phyloP scores from a whole-genome alignment of 2,113 vertebrate genomes.

The Dolichotis patagonum region DNA sequence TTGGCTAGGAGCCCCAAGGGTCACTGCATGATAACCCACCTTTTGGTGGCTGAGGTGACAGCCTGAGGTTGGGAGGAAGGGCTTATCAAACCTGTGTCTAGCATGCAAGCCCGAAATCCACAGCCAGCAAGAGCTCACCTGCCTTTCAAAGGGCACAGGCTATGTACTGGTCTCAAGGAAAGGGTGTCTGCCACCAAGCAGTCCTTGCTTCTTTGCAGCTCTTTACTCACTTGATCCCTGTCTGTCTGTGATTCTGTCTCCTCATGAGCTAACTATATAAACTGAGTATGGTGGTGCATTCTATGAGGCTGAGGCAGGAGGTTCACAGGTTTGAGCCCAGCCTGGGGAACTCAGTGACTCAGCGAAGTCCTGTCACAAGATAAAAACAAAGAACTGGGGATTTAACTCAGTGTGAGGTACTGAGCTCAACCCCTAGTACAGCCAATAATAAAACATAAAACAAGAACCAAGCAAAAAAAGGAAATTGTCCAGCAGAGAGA shows the following conservation, averaged over 20 bases:
- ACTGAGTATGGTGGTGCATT: not conserved
- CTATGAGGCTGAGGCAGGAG: not conserved
- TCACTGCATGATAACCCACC: not conserved
- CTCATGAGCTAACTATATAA: not conserved
- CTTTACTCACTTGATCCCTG: not conserved
- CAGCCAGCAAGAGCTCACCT: not conserved
- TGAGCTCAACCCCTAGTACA: not conserved
- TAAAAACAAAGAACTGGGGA: not conserved
- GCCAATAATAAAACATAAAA: not conserved
- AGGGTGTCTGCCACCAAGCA: rapidly evolving
- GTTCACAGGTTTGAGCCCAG: not conserved
- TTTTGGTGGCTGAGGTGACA: not conserved
- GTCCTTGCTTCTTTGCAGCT: not conserved
- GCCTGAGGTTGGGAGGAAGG: not conserved
- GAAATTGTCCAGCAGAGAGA: not conserved
- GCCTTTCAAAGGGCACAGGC: not conserved
- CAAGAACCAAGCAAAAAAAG: not conserved
- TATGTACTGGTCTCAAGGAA: not conserved
- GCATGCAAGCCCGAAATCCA: not conserved
- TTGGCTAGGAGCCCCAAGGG: not conserved
- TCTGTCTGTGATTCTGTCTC: not conserved
- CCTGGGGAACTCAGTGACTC: not conserved
- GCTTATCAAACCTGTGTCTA: not conserved
- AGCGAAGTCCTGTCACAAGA: not conserved
- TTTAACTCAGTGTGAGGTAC: not conserved